Evolutionary conservation across 2,888 invertebrate genomes (phyloP).

Genomic region (Mongoloraphidia duomilia): DNA sequence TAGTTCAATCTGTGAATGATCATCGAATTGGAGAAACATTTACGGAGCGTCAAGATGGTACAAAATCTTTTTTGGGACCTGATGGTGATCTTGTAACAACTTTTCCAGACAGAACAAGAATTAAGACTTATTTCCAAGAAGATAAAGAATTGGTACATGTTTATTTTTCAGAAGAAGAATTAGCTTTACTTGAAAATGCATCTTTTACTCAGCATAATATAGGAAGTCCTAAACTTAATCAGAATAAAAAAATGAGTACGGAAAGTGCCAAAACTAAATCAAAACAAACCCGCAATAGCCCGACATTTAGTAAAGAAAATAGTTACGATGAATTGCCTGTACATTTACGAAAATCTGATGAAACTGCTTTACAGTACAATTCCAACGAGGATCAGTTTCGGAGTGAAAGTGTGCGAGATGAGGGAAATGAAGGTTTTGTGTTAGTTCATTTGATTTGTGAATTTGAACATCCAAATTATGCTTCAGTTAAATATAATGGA

Average conservation of each 20-base stretch:
- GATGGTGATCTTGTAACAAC: neutral
- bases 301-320: neutral
- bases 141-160: conserved; percentile 19
- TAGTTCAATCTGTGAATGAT: neutral
- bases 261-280: neutral
- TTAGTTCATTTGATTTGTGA: conserved; percentile 21
- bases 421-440: conserved; percentile 22
- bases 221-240: too few relatives aligned
- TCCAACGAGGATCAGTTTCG: too few relatives aligned
- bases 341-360: neutral
- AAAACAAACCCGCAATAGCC: too few relatives aligned
- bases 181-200: conserved; percentile 1
- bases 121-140: conserved; percentile 19
- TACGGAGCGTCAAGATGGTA: conserved; percentile 1
- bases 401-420: conserved; percentile 10
- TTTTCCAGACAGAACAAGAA: conserved; percentile 22
- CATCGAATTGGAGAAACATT: neutral
- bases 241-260: neutral
- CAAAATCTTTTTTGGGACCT: neutral
- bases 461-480: conserved; percentile 37
- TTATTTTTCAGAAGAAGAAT: conserved; percentile 23
- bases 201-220: neutral
- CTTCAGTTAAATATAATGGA: conserved; percentile 34
- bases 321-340: neutral
- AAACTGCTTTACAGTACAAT: too few relatives aligned